Conservation (phyloP, 2,888 invertebrate species). For the Plagodis pulveraria region DNA sequence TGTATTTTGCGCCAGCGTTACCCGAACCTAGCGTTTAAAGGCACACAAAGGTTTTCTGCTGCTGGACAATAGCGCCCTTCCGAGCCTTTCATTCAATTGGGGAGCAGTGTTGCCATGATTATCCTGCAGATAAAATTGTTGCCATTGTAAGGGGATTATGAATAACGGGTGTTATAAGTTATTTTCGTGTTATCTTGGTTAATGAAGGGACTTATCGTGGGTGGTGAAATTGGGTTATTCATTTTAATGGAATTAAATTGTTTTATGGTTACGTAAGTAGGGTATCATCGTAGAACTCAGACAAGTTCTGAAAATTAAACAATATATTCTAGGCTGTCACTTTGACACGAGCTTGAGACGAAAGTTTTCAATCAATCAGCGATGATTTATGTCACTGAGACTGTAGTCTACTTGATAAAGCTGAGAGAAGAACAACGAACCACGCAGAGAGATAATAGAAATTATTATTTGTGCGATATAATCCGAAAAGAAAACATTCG, state of each 20-base stretch:
- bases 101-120: constrained; percentile 32
- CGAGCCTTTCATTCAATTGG: constrained; percentile 32
- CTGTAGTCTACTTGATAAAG: no score
- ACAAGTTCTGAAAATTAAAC: no score
- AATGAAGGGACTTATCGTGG: constrained; percentile 10
- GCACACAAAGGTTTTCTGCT: constrained; percentile 43
- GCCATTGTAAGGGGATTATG: constrained; percentile 37
- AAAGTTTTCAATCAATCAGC: no score
- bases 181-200: constrained; percentile 23
- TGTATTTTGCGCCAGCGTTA: constrained; percentile 5
- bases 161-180: constrained; percentile 26
- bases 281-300: no score
- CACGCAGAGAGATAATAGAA: no score
- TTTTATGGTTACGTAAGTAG: no score
- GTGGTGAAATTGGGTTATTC: neutral
- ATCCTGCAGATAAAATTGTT: constrained; percentile 39
- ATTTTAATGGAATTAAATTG: neutral
- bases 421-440: no score
- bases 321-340: no score
- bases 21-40: constrained; percentile 36
- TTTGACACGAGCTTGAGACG: no score
- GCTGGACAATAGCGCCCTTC: constrained; percentile 31
- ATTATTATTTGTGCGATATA: no score
- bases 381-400: no score
- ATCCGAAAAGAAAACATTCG: no score